Conservation (phyloP, 2,113 vertebrate species). For the Orycteropus afer region DNA sequence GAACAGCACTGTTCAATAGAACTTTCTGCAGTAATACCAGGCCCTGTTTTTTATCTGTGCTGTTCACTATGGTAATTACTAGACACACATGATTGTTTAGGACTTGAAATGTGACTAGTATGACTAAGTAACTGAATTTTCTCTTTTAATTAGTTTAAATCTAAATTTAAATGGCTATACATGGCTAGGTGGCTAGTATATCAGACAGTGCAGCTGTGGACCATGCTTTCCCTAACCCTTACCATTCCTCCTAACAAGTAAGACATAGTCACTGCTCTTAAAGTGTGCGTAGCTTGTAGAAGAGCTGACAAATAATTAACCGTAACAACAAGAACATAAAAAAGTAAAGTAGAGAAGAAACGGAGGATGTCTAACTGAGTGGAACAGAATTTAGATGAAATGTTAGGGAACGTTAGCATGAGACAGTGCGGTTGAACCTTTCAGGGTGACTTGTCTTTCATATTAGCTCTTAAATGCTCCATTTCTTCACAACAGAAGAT, state of each 20-base stretch:
- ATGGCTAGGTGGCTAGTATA: background rate
- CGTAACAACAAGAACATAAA: background rate
- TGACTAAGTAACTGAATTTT: background rate
- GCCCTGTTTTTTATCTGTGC: background rate
- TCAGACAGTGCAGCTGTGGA: background rate
- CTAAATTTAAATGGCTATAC: background rate
- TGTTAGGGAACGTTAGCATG: conserved; percentile 1
- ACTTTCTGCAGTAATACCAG: background rate
- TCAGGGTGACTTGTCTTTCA: background rate
- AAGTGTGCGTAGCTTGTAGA: background rate
- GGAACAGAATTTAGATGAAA: background rate
- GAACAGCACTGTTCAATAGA: background rate
- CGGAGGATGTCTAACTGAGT: background rate
- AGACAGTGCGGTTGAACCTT: background rate
- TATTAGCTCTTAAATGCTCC: background rate
- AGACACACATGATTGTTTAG: background rate
- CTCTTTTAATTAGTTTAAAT: background rate
- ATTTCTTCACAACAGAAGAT: conserved; percentile 1
- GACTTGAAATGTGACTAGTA: background rate
- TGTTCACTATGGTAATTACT: background rate
- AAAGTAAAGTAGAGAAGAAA: conserved; percentile 10
- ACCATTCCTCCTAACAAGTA: background rate
- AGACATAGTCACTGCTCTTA: background rate
- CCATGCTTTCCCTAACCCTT: background rate
- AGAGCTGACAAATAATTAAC: background rate